Conservation (phyloP, 2,797 vertebrate species). For the Petrocephalus schoutedeni region DNA sequence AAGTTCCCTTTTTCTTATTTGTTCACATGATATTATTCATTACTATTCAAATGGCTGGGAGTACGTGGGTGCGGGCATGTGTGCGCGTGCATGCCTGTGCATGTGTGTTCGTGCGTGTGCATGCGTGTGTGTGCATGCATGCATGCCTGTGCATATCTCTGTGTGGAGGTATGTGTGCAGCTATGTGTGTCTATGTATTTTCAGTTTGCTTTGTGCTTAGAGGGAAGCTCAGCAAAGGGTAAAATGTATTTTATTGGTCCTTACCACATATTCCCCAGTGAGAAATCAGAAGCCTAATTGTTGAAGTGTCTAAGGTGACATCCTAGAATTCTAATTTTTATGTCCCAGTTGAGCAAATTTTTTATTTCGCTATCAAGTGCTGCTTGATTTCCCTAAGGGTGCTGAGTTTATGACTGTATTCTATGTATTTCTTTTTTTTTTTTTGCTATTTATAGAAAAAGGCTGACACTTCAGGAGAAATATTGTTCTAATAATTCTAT, state of each 20-base stretch:
- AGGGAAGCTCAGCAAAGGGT: background rate
- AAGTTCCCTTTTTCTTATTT: background rate
- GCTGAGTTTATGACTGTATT: background rate
- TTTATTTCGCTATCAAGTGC: conserved; percentile 2
- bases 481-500: background rate
- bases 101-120: background rate
- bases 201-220: background rate
- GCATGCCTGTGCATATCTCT: background rate
- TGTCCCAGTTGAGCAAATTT: background rate
- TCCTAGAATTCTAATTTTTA: background rate
- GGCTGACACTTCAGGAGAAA: background rate
- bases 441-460: background rate
- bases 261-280: background rate
- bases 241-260: background rate
- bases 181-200: too few relatives aligned
- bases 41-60: background rate
- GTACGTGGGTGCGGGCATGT: background rate
- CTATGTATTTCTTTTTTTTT: background rate
- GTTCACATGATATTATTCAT: background rate
- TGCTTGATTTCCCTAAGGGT: conserved; percentile 16
- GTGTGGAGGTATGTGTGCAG: background rate
- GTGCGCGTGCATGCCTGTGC: background rate
- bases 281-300: background rate
- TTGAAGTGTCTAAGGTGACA: background rate
- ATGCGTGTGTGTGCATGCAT: background rate